Conservation (phyloP, 1,140 invertebrate species). For the Spodoptera litura region DNA sequence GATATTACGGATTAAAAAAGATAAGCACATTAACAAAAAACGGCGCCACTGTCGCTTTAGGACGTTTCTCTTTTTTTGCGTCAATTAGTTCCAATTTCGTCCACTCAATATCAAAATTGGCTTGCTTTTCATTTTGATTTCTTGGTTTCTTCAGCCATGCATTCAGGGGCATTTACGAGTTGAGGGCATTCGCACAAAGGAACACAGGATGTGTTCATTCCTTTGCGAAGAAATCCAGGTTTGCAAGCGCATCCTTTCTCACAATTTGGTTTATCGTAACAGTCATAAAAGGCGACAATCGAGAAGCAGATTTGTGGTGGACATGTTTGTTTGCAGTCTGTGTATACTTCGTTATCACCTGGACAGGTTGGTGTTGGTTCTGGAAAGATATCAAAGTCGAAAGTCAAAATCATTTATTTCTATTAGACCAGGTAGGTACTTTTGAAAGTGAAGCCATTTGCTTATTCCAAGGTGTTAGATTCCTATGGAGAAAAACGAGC, state of each 20-base stretch:
- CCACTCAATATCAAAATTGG: background rate
- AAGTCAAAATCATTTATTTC: too few species aligned
- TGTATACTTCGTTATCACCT: conserved; percentile 40
- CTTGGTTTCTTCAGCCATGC: background rate
- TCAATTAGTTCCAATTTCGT: background rate
- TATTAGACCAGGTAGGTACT: too few species aligned
- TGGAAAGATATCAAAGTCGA: background rate
- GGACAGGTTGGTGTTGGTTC: background rate
- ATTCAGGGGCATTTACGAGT: background rate
- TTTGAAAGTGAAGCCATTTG: too few species aligned
- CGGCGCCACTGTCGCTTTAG: too few species aligned
- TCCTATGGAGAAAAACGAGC: too few species aligned
- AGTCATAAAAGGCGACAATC: conserved; percentile 10
- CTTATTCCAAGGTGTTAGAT: too few species aligned
- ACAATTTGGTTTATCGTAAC: background rate
- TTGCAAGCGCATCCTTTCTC: conserved; percentile 18
- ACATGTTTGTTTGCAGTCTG: conserved; percentile 21
- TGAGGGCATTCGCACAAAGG: background rate
- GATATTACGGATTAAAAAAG: too few species aligned
- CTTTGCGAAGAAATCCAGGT: background rate
- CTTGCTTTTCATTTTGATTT: background rate
- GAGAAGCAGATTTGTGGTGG: conserved; percentile 37
- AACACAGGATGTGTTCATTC: background rate
- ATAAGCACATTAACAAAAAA: too few species aligned
- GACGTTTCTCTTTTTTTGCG: too few species aligned